phyloP scores from a whole-genome alignment of 2,888 invertebrate genomes.

The Taenaris catops region DNA sequence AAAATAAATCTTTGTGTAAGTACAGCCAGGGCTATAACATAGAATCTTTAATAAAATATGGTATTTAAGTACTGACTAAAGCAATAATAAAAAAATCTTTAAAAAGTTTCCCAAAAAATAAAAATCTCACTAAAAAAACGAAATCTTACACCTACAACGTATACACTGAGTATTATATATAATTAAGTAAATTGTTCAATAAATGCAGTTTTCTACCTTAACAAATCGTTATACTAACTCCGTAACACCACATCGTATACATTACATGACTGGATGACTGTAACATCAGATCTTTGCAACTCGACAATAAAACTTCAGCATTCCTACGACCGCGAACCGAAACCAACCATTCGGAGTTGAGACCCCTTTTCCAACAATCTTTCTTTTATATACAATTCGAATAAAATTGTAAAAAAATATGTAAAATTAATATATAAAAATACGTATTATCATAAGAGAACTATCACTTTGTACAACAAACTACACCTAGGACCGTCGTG shows the following conservation, averaged over 20 bases:
- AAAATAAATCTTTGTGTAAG: conserved; percentile 43
- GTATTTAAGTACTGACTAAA: conserved; percentile 44
- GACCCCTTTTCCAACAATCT: conserved; percentile 50
- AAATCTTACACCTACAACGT: conserved; percentile 67
- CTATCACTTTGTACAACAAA: conserved; percentile 77
- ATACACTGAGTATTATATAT: conserved; percentile 76
- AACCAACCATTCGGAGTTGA: conserved; percentile 44
- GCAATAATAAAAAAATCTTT: conserved; percentile 37
- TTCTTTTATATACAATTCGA: conserved; percentile 58
- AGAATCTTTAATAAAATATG: conserved; percentile 33
- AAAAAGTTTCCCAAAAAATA: conserved; percentile 45
- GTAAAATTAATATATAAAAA: conserved; percentile 78
- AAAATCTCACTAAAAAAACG: conserved; percentile 67
- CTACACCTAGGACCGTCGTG: conserved; percentile 61
- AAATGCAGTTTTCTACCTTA: conserved; percentile 69
- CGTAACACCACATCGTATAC: conserved; percentile 69
- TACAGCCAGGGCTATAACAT: conserved; percentile 38
- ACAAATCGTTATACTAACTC: conserved; percentile 55
- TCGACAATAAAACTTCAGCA: conserved; percentile 47
- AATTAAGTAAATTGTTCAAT: conserved; percentile 63
- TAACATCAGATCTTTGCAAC: conserved; percentile 31
- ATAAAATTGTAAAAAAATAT: conserved; percentile 76
- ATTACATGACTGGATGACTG: conserved; percentile 50
- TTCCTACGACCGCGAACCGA: conserved; percentile 32
- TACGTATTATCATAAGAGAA: conserved; percentile 77